Evolutionary conservation across 2,797 vertebrate genomes (phyloP).

Genomic region (Lophius americanus): DNA sequence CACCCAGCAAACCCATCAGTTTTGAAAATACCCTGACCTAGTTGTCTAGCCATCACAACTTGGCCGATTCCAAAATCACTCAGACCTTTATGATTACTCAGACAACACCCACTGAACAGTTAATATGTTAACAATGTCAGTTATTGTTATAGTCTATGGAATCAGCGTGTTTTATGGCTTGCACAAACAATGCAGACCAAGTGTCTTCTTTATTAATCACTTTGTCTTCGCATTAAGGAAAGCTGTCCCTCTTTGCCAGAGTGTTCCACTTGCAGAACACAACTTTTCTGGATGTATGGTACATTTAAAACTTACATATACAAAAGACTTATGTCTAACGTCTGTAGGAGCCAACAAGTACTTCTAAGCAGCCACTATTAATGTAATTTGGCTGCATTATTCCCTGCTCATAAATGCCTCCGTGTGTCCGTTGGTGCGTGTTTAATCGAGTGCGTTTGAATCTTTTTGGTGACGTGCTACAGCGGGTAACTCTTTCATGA

Average conservation of each 20-base stretch:
- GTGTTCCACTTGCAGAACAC: background rate
- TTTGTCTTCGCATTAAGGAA: background rate
- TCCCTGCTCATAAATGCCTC: slow-evolving; percentile 7
- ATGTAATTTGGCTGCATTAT: slow-evolving; percentile 8
- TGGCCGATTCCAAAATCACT: too few species aligned
- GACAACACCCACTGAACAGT: too few species aligned
- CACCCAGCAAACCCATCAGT: too few species aligned
- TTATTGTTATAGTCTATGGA: background rate
- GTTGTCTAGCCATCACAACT: too few species aligned
- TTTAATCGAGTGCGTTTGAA: slow-evolving; percentile 30
- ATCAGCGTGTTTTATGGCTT: background rate
- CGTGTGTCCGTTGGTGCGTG: slow-evolving; percentile 16
- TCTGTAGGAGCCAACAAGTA: background rate
- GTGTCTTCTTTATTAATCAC: background rate
- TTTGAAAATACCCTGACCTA: too few species aligned
- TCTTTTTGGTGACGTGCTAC: slow-evolving; percentile 12
- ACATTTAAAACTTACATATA: background rate
- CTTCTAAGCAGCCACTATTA: slow-evolving; percentile 16
- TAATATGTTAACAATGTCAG: too few species aligned
- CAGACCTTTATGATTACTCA: too few species aligned
- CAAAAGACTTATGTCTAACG: slow-evolving; percentile 18
- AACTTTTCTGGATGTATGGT: background rate
- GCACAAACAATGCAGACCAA: background rate
- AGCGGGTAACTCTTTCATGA: slow-evolving; percentile 41
- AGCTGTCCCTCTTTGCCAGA: background rate